A percentile compares a stretch with the other conserved stretches of the same genome.
Evolutionary conservation across 2,888 invertebrate genomes (phyloP).

Genomic region (Agrochola litura): DNA sequence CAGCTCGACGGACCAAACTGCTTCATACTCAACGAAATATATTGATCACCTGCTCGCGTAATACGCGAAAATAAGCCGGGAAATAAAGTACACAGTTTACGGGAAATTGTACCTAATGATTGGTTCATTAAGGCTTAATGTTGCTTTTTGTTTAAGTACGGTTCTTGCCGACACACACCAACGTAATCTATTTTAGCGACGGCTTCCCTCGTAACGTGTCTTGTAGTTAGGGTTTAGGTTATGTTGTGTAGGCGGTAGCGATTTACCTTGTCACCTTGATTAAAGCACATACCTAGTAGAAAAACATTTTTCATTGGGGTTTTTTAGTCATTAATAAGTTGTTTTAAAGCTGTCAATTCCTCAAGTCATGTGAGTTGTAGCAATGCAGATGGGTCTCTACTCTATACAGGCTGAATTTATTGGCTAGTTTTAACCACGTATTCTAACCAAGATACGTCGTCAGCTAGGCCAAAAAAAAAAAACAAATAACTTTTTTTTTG

Average conservation of each 20-base stretch:
- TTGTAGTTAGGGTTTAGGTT: conserved; percentile 30
- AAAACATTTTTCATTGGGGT: not conserved
- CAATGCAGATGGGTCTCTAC: not conserved
- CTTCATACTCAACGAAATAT: conserved; percentile 50
- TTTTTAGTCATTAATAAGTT: not conserved
- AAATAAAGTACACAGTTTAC: conserved; percentile 2
- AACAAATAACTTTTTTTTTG: no score
- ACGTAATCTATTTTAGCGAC: conserved; percentile 74
- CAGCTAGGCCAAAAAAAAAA: no score
- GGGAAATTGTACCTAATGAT: conserved; percentile 35
- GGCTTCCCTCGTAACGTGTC: conserved; percentile 67
- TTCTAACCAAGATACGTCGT: no score
- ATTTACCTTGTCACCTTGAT: conserved; percentile 19
- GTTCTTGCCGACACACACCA: conserved; percentile 48
- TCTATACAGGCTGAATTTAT: no score
- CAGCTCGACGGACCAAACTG: conserved; percentile 41
- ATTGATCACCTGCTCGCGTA: conserved; percentile 60
- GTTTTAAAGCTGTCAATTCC: not conserved
- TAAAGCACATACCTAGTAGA: no score
- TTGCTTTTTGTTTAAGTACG: conserved; percentile 27
- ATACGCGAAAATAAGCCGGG: conserved; percentile 39
- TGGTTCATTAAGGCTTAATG: conserved; percentile 35
- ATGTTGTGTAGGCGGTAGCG: conserved; percentile 18
- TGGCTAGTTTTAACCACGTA: no score
- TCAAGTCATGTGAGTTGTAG: not conserved